A percentile compares a stretch with the other conserved stretches of the same genome.
phyloP scores from a whole-genome alignment of 1,140 invertebrate species.

The Coptotermes formosanus region DNA sequence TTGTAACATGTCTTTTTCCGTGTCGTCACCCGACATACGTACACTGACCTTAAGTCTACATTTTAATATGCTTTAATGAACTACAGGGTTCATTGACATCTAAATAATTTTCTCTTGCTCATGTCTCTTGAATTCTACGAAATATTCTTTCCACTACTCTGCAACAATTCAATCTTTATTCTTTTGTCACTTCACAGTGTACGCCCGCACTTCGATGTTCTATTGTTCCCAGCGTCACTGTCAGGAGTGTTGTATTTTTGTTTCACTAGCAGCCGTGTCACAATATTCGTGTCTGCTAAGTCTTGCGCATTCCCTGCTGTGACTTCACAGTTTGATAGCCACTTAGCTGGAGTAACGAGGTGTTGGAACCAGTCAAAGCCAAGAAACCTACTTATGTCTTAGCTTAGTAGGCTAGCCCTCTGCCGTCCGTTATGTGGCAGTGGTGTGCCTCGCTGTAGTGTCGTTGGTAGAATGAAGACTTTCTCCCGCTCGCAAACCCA shows the following conservation, averaged over 20 bases:
- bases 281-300: neutral
- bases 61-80: neutral
- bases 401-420: neutral
- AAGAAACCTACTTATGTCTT: neutral
- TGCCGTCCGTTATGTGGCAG: neutral
- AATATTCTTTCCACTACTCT: neutral
- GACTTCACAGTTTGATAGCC: neutral
- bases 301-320: too few species aligned
- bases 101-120: too few species aligned
- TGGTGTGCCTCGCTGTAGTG: neutral
- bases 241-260: neutral
- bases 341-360: neutral
- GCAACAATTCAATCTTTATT: neutral
- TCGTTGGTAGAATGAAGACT: conserved; percentile 1
- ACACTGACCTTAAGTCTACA: neutral
- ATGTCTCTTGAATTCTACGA: neutral
- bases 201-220: neutral
- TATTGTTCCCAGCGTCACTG: neutral
- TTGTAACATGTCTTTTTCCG: neutral
- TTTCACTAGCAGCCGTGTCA: neutral
- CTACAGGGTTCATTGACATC: too few species aligned
- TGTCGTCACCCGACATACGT: neutral
- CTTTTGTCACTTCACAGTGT: neutral
- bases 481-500: neutral
- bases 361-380: neutral